phyloP scores from a whole-genome alignment of 2,888 invertebrate species.

The Trichopoda pennipes region DNA sequence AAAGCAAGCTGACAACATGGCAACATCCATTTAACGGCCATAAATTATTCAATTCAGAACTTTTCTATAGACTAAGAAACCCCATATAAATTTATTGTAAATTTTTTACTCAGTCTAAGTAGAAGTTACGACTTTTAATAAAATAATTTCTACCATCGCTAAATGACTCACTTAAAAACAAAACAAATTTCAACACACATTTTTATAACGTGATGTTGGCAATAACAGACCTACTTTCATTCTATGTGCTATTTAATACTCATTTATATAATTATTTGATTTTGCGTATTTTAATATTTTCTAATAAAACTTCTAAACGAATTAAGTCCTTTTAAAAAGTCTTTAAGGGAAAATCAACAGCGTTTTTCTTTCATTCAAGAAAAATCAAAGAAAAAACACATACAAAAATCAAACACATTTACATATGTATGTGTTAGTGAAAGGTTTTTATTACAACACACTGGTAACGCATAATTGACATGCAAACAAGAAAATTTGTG shows the following conservation, averaged over 20 bases:
- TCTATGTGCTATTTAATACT: background rate
- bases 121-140: too few relatives aligned
- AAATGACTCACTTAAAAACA: background rate
- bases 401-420: slow-evolving; percentile 10
- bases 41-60: too few relatives aligned
- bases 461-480: slow-evolving; percentile 36
- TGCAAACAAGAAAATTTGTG: slow-evolving; percentile 25
- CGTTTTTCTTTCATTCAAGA: slow-evolving; percentile 65
- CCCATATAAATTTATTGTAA: too few relatives aligned
- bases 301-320: slow-evolving; percentile 9
- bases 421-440: slow-evolving; percentile 2
- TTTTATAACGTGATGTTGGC: background rate
- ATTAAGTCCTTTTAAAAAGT: slow-evolving; percentile 44
- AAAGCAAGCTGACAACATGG: too few relatives aligned
- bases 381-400: slow-evolving; percentile 26
- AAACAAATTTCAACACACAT: background rate
- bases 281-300: slow-evolving; percentile 69
- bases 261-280: slow-evolving; percentile 66
- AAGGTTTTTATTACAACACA: background rate
- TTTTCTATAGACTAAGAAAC: too few relatives aligned
- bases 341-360: slow-evolving; percentile 34
- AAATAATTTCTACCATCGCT: slow-evolving; percentile 7
- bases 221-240: slow-evolving; percentile 15
- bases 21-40: too few relatives aligned
- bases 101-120: too few relatives aligned